Evolutionary conservation across 2,113 vertebrate genomes (phyloP), one percentile per base, ranked within the genome.

Genomic region (Panurus biarmicus): DNA sequence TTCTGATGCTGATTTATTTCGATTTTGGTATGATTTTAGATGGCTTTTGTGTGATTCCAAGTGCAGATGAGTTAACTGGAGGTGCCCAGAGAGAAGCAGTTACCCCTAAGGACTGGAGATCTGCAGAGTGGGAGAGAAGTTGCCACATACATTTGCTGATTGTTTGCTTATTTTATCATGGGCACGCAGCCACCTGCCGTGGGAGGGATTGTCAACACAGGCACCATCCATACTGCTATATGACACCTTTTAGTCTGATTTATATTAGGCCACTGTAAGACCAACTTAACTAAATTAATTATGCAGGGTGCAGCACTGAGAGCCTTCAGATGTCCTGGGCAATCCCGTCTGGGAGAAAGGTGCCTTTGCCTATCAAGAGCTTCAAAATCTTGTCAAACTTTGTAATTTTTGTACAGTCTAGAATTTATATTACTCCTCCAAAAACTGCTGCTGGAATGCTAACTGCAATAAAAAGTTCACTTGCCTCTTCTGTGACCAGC

Each of bases 1-100:
- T 88, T 80, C 89, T 94, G 81, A 92, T 88, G 72, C 56, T 94
- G 87, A 88, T 93, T 87, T 94, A 79, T 90, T 87, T 80, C 85
- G 87, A 93, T 94, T 90, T 83, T 75, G 45, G 65, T 61, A 18
- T 25, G 44, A 78, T 90, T 95, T 95, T 35, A 62, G 62, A 45
- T 71, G 82, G 61, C 65, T 84, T 92, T 88, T 62, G 54, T 12
- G 2, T 79, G 79, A 36, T 81, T 71, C 42, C 31, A 54, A 72
- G 40, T 60, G 31, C 87, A 79, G 45, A 36, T 42, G 54, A n/a
- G 36, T 70, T 79, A 40, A 64, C 33, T 60, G 42, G 54, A 81
- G 62, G 35, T 85, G 36, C 24, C 44, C 48, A 74, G 79, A 74
- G 57, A 89, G 58, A 50, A 94, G 71, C 53, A 67, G 67, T 75